Percentiles rank a stretch among this genome's conserved stretches.
Evolutionary conservation across 1,140 invertebrate genomes (phyloP).

Genomic region (Drosophila rufa): DNA sequence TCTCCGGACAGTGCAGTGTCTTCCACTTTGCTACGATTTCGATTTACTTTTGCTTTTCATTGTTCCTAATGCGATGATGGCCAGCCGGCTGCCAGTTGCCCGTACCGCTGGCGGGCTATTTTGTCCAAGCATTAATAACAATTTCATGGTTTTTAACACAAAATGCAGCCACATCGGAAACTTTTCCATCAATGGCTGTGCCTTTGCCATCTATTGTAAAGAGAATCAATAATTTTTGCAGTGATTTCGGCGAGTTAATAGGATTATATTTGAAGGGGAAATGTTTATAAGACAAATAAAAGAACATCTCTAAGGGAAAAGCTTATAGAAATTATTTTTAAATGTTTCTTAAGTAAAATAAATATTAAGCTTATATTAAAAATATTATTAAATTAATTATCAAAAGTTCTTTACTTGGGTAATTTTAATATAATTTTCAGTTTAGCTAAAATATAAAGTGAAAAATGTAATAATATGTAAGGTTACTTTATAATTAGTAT

Average conservation of each 20-base stretch:
- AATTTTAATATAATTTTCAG: too few species aligned
- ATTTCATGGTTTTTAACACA: constrained; percentile 78
- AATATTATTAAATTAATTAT: too few species aligned
- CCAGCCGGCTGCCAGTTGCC: constrained; percentile 12
- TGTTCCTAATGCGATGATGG: constrained; percentile 76
- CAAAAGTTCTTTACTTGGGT: too few species aligned
- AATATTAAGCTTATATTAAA: too few species aligned
- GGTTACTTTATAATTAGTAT: too few species aligned
- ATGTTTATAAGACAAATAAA: background rate
- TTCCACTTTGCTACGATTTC: constrained; percentile 73
- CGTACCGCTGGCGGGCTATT: constrained; percentile 10
- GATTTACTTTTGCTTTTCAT: constrained; percentile 83
- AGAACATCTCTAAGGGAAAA: background rate
- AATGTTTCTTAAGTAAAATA: background rate
- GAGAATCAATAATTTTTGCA: constrained; percentile 13
- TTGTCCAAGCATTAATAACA: constrained; percentile 72
- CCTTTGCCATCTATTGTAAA: background rate
- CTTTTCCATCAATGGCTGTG: constrained; percentile 30
- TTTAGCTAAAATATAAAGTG: too few species aligned
- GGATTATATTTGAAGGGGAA: constrained; percentile 1
- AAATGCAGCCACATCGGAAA: constrained; percentile 23
- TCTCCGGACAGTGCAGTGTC: constrained; percentile 52
- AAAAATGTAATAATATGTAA: too few species aligned
- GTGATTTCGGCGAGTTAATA: background rate
- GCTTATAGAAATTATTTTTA: background rate